Conservation (phyloP, 2,113 vertebrate genomes). For the Gyps fulvus region DNA sequence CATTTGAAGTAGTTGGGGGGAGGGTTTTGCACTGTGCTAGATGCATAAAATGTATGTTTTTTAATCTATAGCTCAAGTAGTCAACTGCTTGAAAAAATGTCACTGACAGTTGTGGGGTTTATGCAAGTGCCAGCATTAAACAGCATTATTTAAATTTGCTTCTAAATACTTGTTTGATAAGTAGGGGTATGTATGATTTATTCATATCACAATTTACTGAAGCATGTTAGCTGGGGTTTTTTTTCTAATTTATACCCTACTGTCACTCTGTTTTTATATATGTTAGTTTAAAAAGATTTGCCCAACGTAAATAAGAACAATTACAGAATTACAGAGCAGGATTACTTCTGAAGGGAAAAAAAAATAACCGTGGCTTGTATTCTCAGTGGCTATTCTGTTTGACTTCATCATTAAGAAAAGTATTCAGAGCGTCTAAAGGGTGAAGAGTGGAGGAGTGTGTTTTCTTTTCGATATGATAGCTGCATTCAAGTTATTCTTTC, state of each 20-base stretch:
- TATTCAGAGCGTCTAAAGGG: slow-evolving; percentile 74
- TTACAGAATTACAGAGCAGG: slow-evolving; percentile 70
- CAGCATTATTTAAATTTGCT: slow-evolving; percentile 69
- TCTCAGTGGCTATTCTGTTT: slow-evolving; percentile 72
- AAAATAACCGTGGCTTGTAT: slow-evolving; percentile 35
- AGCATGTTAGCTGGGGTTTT: slow-evolving; percentile 34
- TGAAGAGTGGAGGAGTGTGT: slow-evolving; percentile 77
- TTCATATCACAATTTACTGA: slow-evolving; percentile 69
- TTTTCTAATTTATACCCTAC: slow-evolving; percentile 53
- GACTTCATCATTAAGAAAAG: slow-evolving; percentile 76
- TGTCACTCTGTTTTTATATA: slow-evolving; percentile 65
- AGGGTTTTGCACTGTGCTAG: not conserved
- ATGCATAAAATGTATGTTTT: not conserved
- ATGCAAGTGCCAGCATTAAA: slow-evolving; percentile 62
- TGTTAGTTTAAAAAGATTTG: slow-evolving; percentile 68
- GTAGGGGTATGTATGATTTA: slow-evolving; percentile 67
- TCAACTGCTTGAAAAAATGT: slow-evolving; percentile 29
- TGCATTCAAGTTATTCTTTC: slow-evolving; percentile 79
- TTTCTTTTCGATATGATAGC: slow-evolving; percentile 83
- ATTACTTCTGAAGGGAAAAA: slow-evolving; percentile 61
- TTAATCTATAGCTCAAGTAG: slow-evolving; percentile 64
- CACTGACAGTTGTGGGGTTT: slow-evolving; percentile 48
- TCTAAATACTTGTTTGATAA: slow-evolving; percentile 71
- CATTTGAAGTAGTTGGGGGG: not conserved
- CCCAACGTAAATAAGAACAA: slow-evolving; percentile 73